A percentile compares a stretch with the other conserved stretches of the same genome.
These are phyloP conservation scores for Falco biarmicus DNA, from an alignment of 2,797 vertebrate genomes.

Conservation along the genomic window DNA sequence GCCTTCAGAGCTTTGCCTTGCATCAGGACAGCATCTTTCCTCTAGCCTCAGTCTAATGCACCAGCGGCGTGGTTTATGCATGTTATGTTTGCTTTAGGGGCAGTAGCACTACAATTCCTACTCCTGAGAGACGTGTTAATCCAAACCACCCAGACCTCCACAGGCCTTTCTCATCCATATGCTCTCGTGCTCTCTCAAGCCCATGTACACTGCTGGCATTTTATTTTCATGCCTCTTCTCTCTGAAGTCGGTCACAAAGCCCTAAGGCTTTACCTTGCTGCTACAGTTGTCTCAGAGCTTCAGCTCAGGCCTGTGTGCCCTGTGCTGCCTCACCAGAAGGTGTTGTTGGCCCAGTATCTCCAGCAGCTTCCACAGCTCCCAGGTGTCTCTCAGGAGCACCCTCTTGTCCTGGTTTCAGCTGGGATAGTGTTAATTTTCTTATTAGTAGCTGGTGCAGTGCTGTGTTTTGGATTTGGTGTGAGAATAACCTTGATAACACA, in stretches of 20 bases:
- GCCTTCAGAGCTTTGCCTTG: background rate
- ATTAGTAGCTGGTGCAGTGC: no score
- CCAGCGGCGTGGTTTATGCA: background rate
- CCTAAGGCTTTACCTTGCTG: background rate
- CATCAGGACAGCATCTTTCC: background rate
- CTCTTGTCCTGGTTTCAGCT: background rate
- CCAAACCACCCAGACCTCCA: background rate
- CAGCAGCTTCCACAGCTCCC: background rate
- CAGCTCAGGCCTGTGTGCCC: background rate
- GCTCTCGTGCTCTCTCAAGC: background rate
- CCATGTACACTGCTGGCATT: background rate
- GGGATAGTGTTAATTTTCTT: no score
- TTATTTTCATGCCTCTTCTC: background rate
- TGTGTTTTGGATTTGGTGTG: no score
- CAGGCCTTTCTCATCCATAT: background rate
- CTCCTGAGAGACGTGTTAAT: fast-evolving
- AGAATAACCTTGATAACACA: no score
- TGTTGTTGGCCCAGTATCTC: background rate
- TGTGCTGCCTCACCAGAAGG: background rate
- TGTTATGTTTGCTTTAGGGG: background rate
- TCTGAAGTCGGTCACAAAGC: background rate
- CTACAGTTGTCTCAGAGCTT: background rate
- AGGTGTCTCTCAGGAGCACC: background rate
- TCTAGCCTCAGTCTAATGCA: background rate
- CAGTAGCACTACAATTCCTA: background rate